Evolutionary conservation across 2,113 vertebrate species (phyloP), one percentile per base, ranked within the genome.

Genomic region (Gambusia affinis): DNA sequence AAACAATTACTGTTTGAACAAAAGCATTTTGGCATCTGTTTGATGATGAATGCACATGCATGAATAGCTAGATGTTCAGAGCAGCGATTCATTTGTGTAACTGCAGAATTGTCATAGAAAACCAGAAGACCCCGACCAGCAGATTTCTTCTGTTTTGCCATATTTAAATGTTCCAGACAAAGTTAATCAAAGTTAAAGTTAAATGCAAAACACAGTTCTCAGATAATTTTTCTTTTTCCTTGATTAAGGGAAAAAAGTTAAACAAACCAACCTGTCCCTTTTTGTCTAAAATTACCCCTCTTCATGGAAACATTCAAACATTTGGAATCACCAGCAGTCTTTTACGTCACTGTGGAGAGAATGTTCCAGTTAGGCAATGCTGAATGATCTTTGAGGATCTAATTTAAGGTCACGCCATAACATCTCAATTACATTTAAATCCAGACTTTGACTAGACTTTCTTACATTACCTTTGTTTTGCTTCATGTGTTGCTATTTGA

Each of bases 1-100:
- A 94, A 94, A 94, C 80, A 86, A 73, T 82, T 70, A 88, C 72
- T 91, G 83, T 91, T 92, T 88, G 85, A 94, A 87, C 63, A 82
- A 67, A 74, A 31, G 44, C 39, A 24, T 62, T 65, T 64, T 68
- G 51, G 74, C 33, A 15, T 87, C 30, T 72, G 1, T 75, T 71
- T 68, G n/a, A 72, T 4, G 47, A 24, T 35, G 1, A 4, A 15
- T 24, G 28, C 7, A 12, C 12, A 15, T 33, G 19, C 42, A 68
- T 30, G 31, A 68, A 12, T 68, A 11, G 29, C 8, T 19, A 63
- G 22, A 19, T 8, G 5, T 17, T 57, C 51, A 57, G 30, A 3
- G 22, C 62, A 19, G 31, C 22, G 62, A 64, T 17, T 64, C 7
- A 33, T 17, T 12, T 24, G 24, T 62, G 27, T 62, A 6, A 30